Base-by-base conservation (phyloP, 37 sponge, comb jelly and placozoan species). In the Aplysina aerophoba region DNA sequence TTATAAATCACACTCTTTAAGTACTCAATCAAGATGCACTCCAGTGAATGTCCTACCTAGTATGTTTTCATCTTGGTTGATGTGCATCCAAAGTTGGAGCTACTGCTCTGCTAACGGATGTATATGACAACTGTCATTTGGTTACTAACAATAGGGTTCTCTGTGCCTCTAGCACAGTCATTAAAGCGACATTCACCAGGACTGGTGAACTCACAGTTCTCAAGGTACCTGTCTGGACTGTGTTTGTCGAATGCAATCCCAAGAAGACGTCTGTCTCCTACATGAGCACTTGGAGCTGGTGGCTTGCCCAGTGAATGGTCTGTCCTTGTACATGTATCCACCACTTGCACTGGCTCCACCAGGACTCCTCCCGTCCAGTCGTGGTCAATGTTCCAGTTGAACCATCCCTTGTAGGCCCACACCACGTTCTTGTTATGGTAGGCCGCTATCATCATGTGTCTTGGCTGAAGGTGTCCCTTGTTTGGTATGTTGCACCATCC, bases 401-500 rank as follows among this genome's bases (percentile, higher is more conserved):
- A 82, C 83, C 63, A 25, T 27, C 83, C 83, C 65, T 82, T 82
- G 65, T 82, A 82, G 39, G 83, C 83, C 13, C 24, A 82, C 24
- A 14, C 17, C 31, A 59, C 39, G 35, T 12, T 38, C 44, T 64
- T 64, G 53, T 82, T 59, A 14, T 59, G 59, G 66, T 82, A 82
- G 6, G 67, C 83, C n/a, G 39, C 83, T 38, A 82, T 82, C 67
- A 82, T 62, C 65, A 63, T 61, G 41, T 82, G 67, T 63, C 67
- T 82, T 82, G 83, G 83, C 21, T 82, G 60, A 44, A 82, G 33
- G 34, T 65, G 28, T 59, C 39, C n/a, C 83, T 82, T 82, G n/a
- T 82, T 59, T 37, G 83, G 83, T 38, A 82, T 59, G 33, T 82
- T 82, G 25, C 83, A 82, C 83, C 83, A 82, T 27, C 83, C 83